phyloP scores from a whole-genome alignment of 2,797 vertebrate genomes.

The Smutsia temminckii region DNA sequence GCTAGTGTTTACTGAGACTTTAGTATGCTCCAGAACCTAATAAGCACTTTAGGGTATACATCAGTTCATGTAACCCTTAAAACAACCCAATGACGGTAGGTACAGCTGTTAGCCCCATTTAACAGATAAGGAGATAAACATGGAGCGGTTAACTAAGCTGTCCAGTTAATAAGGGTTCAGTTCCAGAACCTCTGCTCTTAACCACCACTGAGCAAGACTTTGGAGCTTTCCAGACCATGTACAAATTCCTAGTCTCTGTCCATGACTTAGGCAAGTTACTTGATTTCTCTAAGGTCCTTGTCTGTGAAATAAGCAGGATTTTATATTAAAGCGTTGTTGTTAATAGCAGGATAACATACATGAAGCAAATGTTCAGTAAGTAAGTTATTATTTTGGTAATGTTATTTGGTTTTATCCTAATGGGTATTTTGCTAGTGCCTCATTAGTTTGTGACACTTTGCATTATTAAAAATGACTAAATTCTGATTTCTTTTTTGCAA shows the following conservation, averaged over 20 bases:
- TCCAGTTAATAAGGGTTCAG: not conserved
- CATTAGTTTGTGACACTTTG: not conserved
- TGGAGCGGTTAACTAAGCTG: not conserved
- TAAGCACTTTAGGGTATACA: not conserved
- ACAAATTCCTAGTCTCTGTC: not conserved
- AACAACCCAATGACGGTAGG: not conserved
- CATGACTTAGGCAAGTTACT: not conserved
- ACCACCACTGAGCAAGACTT: not conserved
- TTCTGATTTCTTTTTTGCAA: not conserved
- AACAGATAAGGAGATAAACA: not conserved
- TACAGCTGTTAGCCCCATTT: not conserved
- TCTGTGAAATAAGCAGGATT: not conserved
- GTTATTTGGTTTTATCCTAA: not conserved
- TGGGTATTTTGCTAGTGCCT: not conserved
- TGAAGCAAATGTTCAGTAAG: slow-evolving; percentile 21
- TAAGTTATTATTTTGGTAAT: not conserved
- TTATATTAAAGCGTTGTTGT: not conserved
- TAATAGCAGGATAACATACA: not conserved
- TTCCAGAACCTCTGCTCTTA: not conserved
- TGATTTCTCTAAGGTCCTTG: not conserved
- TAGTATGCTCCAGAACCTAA: not conserved
- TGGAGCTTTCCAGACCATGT: not conserved
- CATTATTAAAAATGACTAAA: not conserved
- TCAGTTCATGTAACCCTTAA: not conserved
- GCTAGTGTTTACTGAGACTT: not conserved